Conservation (phyloP, 2,888 invertebrate genomes). For the Acleris literana region DNA sequence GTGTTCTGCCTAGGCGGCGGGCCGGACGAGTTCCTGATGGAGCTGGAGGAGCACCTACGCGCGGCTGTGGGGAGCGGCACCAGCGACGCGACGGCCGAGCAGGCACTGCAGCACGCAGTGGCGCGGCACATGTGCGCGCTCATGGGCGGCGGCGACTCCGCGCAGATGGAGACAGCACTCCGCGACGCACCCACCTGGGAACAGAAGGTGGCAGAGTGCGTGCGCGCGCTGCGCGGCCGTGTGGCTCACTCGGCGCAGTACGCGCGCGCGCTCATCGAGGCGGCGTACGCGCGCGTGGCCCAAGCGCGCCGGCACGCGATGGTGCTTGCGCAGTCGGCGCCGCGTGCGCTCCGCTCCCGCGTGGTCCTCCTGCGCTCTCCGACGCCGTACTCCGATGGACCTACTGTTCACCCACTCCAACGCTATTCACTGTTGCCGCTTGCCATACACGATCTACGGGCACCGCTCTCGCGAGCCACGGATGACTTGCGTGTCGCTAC, state of each 20-base stretch:
- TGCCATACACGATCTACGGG: constrained; percentile 43
- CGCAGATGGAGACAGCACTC: constrained; percentile 41
- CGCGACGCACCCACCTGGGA: constrained; percentile 43
- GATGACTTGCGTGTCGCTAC: constrained; percentile 49
- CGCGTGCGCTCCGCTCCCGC: constrained; percentile 47
- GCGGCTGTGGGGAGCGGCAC: not conserved
- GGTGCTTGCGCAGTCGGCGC: constrained; percentile 12
- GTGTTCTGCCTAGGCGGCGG: constrained; percentile 40
- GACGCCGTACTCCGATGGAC: not conserved
- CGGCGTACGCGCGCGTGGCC: constrained; percentile 49
- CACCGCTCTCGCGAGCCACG: constrained; percentile 44
- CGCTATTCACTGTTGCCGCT: constrained; percentile 39
- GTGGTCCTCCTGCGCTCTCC: constrained; percentile 48
- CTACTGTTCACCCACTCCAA: constrained; percentile 33
- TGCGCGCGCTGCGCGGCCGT: constrained; percentile 42
- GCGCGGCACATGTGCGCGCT: constrained; percentile 50
- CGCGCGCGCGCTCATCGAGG: constrained; percentile 48
- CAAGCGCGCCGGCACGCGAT: constrained; percentile 43
- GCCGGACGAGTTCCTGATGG: constrained; percentile 41
- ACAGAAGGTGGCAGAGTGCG: constrained; percentile 49
- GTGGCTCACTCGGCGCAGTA: constrained; percentile 56
- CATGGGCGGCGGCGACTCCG: constrained; percentile 42
- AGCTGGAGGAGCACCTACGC: constrained; percentile 43
- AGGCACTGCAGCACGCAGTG: constrained; percentile 48
- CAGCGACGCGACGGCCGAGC: constrained; percentile 35